Base-by-base conservation (phyloP, 2,113 vertebrate genomes). In the Piliocolobus tephrosceles region DNA sequence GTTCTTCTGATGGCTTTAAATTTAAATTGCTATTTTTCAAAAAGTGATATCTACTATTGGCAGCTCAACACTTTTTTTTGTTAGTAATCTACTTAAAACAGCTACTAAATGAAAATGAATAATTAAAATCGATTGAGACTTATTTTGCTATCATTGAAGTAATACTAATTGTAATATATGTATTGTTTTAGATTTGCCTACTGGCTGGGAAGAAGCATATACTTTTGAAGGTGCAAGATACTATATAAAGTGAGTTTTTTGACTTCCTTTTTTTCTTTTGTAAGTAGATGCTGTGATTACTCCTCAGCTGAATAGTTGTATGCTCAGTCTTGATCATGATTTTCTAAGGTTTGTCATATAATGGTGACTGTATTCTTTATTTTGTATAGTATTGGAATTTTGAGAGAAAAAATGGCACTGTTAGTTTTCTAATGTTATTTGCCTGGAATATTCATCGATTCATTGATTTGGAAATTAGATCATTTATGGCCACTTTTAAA, bases 221-320 rank as follows among this genome's bases (percentile, higher is more conserved):
- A 99, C 99, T 61, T 99, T 99, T 95, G 99, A 99, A 98, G 99
- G 99, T 96, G 99, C 99, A 82, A 99, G 99, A 96, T 99, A 99
- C 96, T 99, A 99, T 98, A 99, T 99, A 98, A 99, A 99, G 99
- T 99, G 99, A 99, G 99, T 99, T 70, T 96, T 91, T 95, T 61
- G 2, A 86, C 78, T 82, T 55, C 76, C 18, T 35, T 58, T 72
- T 61, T 91, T 91, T 61, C 12, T 32, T 64, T 88, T 58, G 47
- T 96, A 58, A 96, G 91, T 97, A 17, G 22, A 52, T 94, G 58
- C 35, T 81, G 23, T 95, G 68, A 68, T 87, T 95, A 57, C 27
- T 88, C 16, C 87, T 90, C 27, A 84, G 52, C 47, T 80, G 40
- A 58, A 66, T 47, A 85, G 32, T 94, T 88, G 6, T 96, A 43